Evolutionary conservation across 2,113 vertebrate species (phyloP), one percentile per base, ranked within the genome.

Genomic region (Rostratula benghalensis): DNA sequence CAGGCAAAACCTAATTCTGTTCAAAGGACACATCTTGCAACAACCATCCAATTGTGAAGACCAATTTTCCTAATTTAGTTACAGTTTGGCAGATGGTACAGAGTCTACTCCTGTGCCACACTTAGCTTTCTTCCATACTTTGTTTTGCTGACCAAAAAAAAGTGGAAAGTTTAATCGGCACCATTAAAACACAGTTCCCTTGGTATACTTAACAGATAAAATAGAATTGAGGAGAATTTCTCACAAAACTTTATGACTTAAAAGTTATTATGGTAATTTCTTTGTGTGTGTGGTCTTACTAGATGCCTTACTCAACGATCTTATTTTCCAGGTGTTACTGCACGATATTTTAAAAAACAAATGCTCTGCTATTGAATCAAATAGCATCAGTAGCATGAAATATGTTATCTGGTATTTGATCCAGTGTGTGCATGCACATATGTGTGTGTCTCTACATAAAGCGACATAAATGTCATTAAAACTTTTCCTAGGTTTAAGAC

Each of bases 11-110:
- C 31, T 94, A 97, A 96, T 97, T 92, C 93, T 70, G 6, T 85
- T 93, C 61, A 94, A 93, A 94, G 84, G 90, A 95, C 69, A 78
- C 5, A 11, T 67, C 82, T 95, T 85, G 89, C 63, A 95, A 75
- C 73, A 75, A 43, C 31, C 65, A 39, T 91, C 41, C 87, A 95
- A 23, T 71, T 81, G 33, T 48, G 59, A 89, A 48, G 86, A 87
- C 50, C 67, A 48, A 69, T 86, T 76, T 79, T 91, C 54, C 61
- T 96, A 93, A 97, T 83, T 78, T 77, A 69, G 93, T 94, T 97
- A 95, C 2, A 5, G 46, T 51, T 86, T 5, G 3, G 76, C 83
- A 95, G 91, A 95, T 91, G 89, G 70, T 60, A 17, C 28, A 56
- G 48, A 67, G 80, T 61, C 81, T 60, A 83, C 20, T 59, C 77